These are phyloP conservation scores for Sceliomorpha sp. DNA, from an alignment of 2,888 invertebrate species.

Conservation along the genomic window DNA sequence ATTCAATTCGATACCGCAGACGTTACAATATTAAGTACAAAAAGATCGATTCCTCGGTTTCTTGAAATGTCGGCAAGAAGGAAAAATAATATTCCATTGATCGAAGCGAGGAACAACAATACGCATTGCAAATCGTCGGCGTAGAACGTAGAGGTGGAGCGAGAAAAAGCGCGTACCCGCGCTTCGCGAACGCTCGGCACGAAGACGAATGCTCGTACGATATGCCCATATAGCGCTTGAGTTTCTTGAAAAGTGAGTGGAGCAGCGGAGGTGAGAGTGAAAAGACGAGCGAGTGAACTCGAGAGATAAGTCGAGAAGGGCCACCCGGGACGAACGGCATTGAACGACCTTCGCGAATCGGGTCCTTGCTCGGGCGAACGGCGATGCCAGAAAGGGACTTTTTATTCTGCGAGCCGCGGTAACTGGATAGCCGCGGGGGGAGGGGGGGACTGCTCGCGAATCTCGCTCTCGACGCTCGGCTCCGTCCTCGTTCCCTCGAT, in stretches of 20 bases:
- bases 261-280: constrained; percentile 49
- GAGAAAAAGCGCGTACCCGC: too few relatives aligned
- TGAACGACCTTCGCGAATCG: constrained; percentile 60
- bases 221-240: constrained; percentile 11
- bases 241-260: constrained; percentile 54
- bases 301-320: constrained; percentile 59
- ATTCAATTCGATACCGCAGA: too few relatives aligned
- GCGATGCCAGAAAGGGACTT: constrained; percentile 47
- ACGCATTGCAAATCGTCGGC: too few relatives aligned
- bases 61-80: too few relatives aligned
- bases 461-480: too few relatives aligned
- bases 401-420: constrained; percentile 36
- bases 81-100: too few relatives aligned
- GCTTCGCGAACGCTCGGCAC: neutral
- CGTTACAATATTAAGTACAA: too few relatives aligned
- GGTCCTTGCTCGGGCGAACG: constrained; percentile 54
- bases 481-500: constrained; percentile 21
- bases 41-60: too few relatives aligned
- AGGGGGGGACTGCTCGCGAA: constrained; percentile 43
- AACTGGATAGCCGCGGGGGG: constrained; percentile 55
- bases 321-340: constrained; percentile 61
- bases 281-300: constrained; percentile 40
- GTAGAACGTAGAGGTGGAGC: too few relatives aligned
- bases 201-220: constrained; percentile 2
- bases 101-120: too few relatives aligned